Evolutionary conservation across 2,888 invertebrate species (phyloP).

Genomic region (Sialis fuliginosa): DNA sequence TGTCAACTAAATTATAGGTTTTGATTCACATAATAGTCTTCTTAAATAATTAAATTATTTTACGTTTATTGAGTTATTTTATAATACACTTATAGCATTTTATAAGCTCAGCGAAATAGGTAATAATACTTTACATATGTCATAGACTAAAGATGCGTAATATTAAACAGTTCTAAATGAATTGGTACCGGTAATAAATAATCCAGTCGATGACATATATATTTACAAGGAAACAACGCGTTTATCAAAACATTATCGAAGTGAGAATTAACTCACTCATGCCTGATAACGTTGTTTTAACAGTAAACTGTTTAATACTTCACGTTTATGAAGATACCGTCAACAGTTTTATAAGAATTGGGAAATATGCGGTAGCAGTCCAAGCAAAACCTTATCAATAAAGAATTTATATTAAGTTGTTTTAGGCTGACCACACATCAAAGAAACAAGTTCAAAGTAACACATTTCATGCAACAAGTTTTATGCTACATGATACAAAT

Average conservation of each 20-base stretch:
- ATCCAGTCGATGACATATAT: background rate
- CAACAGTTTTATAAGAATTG: background rate
- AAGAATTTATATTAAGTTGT: background rate
- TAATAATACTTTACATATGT: background rate
- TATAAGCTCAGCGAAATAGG: background rate
- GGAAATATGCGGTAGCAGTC: background rate
- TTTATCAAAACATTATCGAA: constrained; percentile 8
- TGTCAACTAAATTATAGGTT: background rate
- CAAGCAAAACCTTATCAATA: background rate
- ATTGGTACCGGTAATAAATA: too few relatives aligned
- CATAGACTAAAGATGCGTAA: background rate
- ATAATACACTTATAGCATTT: background rate
- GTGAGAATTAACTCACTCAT: constrained; percentile 8
- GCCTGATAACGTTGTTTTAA: constrained; percentile 3
- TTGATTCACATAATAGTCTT: background rate
- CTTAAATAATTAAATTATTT: background rate
- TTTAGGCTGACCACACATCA: too few relatives aligned
- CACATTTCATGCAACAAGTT: too few relatives aligned
- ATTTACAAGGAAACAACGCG: background rate
- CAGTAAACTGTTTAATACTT: background rate
- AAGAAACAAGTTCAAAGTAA: too few relatives aligned
- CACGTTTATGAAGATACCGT: background rate
- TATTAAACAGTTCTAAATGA: too few relatives aligned
- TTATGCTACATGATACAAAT: too few relatives aligned
- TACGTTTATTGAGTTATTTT: background rate